Conservation (phyloP, 2,113 vertebrate species). For the Caranx melampygus region DNA sequence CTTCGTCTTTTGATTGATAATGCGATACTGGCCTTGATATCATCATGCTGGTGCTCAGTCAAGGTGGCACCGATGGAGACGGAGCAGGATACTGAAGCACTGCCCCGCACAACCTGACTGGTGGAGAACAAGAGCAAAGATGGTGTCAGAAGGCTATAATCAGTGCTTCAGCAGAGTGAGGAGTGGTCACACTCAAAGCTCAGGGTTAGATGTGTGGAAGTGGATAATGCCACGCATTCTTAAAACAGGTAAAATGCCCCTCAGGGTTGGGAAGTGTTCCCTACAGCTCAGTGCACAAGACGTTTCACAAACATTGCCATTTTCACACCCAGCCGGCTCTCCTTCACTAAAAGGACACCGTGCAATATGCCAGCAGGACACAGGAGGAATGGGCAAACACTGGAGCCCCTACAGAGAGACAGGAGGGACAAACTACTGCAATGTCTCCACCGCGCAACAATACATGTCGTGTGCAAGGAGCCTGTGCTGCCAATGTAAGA, state of each 20-base stretch:
- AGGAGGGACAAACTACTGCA: neutral
- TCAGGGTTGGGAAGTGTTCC: slow-evolving; percentile 12
- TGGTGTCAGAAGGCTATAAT: slow-evolving; percentile 3
- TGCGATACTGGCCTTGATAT: slow-evolving; percentile 31
- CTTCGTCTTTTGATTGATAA: slow-evolving; percentile 28
- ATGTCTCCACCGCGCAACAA: neutral
- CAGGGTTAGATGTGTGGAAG: neutral
- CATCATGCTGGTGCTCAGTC: neutral
- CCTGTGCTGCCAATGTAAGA: no score
- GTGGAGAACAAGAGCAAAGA: neutral
- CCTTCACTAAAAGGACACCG: slow-evolving; percentile 28
- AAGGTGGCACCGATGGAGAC: slow-evolving; percentile 10
- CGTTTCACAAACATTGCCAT: slow-evolving; percentile 37
- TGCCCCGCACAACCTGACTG: neutral
- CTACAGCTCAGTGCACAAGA: slow-evolving; percentile 14
- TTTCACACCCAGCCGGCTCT: slow-evolving; percentile 45
- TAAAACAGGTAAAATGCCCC: slow-evolving; percentile 1
- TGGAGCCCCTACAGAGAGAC: slow-evolving; percentile 12
- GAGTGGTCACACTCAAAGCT: neutral
- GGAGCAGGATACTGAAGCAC: neutral
- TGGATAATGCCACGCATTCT: neutral
- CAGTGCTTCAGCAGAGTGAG: slow-evolving; percentile 10
- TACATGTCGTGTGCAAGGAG: slow-evolving; percentile 1
- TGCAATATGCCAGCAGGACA: slow-evolving; percentile 14
- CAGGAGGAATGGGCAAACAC: slow-evolving; percentile 24